A percentile compares a stretch with the other conserved stretches of the same genome.
Conservation (phyloP, 2,888 invertebrate species). For the Marronus borbonicus region DNA sequence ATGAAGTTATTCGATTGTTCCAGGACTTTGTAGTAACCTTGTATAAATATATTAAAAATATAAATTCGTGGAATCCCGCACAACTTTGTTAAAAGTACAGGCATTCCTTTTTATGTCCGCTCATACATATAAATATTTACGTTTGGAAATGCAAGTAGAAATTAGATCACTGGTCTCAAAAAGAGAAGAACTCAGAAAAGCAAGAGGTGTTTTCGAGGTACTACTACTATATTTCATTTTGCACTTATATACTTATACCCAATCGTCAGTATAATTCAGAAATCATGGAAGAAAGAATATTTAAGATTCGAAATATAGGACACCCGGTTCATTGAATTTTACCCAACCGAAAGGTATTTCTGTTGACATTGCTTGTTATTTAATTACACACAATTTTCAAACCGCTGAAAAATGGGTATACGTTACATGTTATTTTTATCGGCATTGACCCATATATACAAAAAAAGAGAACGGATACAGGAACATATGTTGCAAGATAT, state of each 20-base stretch:
- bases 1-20: too few species aligned
- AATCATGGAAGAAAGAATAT: background rate
- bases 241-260: background rate
- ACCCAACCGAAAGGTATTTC: constrained; percentile 5
- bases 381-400: constrained; percentile 29
- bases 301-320: constrained; percentile 12
- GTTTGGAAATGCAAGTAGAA: background rate
- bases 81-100: background rate
- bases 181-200: background rate
- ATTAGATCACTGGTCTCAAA: background rate
- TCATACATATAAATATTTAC: constrained; percentile 7
- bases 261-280: background rate
- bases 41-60: too few species aligned
- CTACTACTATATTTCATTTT: background rate
- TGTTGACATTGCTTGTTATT: constrained; percentile 11
- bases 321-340: background rate
- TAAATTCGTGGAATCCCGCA: too few species aligned
- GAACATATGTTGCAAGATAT: constrained; percentile 21
- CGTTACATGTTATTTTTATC: constrained; percentile 32
- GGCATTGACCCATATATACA: constrained; percentile 38
- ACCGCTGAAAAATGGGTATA: constrained; percentile 14
- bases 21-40: too few species aligned
- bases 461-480: constrained; percentile 29
- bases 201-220: background rate
- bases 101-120: background rate